Conservation (phyloP, 2,888 invertebrate species). For the Volucella inflata region DNA sequence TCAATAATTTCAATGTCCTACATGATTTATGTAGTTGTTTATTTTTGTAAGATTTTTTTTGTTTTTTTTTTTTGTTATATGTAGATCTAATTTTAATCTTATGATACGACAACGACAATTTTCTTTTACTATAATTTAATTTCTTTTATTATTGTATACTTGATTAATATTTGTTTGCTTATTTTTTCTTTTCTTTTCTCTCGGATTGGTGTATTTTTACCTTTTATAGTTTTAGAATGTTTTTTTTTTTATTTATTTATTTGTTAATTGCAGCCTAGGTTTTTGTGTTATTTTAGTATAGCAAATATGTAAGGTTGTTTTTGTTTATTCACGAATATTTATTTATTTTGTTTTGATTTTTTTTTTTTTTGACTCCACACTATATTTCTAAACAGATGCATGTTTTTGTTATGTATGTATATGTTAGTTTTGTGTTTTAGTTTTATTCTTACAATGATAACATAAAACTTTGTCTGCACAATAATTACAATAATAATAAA, state of each 20-base stretch:
- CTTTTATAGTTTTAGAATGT: conserved; percentile 55
- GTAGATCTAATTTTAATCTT: conserved; percentile 69
- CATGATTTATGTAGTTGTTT: conserved; percentile 65
- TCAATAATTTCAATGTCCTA: conserved; percentile 64
- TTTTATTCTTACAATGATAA: conserved; percentile 67
- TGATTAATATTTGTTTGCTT: conserved; percentile 66
- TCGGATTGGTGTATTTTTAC: conserved; percentile 71
- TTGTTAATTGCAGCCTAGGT: conserved; percentile 70
- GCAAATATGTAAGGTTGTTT: conserved; percentile 61
- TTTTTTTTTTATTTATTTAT: conserved; percentile 48
- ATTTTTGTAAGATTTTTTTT: conserved; percentile 44
- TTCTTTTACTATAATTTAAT: conserved; percentile 71
- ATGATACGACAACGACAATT: conserved; percentile 73
- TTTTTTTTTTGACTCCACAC: conserved; percentile 60
- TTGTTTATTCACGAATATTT: conserved; percentile 46
- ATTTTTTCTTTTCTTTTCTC: conserved; percentile 57
- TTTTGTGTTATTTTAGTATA: conserved; percentile 61
- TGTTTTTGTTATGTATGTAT: conserved; percentile 52
- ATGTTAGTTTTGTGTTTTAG: conserved; percentile 49
- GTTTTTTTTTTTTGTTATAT: conserved; percentile 68
- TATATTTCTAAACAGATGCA: conserved; percentile 61
- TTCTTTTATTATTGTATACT: conserved; percentile 67
- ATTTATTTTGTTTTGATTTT: too few relatives aligned
- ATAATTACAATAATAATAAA: conserved; percentile 45
- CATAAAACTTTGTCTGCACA: conserved; percentile 64